Conservation (phyloP, 2,888 invertebrate species). For the Xestia rhomboidea region DNA sequence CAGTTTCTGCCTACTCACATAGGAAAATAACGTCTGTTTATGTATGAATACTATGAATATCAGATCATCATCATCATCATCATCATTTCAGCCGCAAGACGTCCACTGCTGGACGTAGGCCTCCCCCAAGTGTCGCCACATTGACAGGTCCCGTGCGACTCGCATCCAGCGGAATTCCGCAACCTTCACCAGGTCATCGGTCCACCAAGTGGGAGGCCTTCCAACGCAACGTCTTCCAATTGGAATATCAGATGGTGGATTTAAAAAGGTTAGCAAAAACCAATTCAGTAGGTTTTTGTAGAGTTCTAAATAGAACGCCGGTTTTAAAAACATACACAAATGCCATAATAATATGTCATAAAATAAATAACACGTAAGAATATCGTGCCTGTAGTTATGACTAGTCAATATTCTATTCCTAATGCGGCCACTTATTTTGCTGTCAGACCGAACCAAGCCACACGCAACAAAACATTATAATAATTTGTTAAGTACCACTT, state of each 20-base stretch:
- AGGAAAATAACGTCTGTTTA: neutral
- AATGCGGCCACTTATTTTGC: slow-evolving; percentile 35
- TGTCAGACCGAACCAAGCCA: slow-evolving; percentile 14
- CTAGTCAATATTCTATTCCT: slow-evolving; percentile 43
- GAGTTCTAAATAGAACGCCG: neutral
- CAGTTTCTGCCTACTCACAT: neutral
- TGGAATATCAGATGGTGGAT: neutral
- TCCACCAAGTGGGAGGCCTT: too few species aligned
- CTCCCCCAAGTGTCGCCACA: too few species aligned
- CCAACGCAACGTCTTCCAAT: too few species aligned
- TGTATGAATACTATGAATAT: accelerated
- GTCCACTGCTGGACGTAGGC: too few species aligned
- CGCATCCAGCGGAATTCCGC: too few species aligned
- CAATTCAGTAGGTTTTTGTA: neutral
- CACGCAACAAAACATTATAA: slow-evolving; percentile 28
- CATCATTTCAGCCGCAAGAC: too few species aligned
- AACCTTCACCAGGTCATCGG: too few species aligned
- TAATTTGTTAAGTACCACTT: slow-evolving; percentile 26
- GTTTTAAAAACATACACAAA: neutral
- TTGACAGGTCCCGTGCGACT: too few species aligned
- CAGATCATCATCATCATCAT: too few species aligned
- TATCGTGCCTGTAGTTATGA: neutral
- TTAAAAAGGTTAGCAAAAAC: neutral
- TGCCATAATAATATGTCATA: neutral
- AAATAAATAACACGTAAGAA: neutral